Base-by-base conservation (phyloP, 2,113 vertebrate species). In the Todiramphus chloris region DNA sequence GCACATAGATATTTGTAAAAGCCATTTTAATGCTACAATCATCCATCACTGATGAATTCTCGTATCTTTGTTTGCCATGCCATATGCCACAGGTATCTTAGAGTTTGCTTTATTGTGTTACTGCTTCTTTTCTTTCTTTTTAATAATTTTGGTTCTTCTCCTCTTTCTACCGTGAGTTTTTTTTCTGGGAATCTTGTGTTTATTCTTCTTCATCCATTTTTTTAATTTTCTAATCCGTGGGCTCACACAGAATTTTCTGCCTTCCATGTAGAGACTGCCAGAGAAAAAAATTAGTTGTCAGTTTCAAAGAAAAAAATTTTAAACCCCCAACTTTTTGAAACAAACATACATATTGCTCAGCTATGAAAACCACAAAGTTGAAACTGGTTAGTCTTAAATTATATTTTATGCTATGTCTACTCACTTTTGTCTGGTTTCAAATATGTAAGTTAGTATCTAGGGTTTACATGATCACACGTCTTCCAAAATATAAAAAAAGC, bases 221-320 rank as follows among this genome's bases (percentile, higher is more conserved):
- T 93, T 95, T 37, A 98, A 13, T 67, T 63, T 72, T 44, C 16
- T 97, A 21, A 94, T 97, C 53, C 17, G n/a, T 6, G 97, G 95
- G 64, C 97, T 98, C 85, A 95, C 90, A 63, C 98, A 98, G 74
- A 97, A 62, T 74, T 97, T 98, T 92, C 87, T 98, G 77, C 33
- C 87, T 90, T 80, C 91, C 41, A 97, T 5, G 16, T 97, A 91
- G 86, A 98, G 96, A 82, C 98, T 98, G 93, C 46, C 27, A 68
- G 51, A 87, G 33, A 21, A 72, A 80, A 56, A 85, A 88, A 51
- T 10, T 8, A 3, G 2, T 70, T 69, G 56, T 96, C n/a, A 87
- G 73, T 85, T 88, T 80, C 35, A 76, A 83, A 86, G 21, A 35
- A 74, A 79, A 76, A 75, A 20, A 10, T 17, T 56, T 51, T 39